Conservation (phyloP, 2,113 vertebrate genomes). For the Pluvialis apricaria region DNA sequence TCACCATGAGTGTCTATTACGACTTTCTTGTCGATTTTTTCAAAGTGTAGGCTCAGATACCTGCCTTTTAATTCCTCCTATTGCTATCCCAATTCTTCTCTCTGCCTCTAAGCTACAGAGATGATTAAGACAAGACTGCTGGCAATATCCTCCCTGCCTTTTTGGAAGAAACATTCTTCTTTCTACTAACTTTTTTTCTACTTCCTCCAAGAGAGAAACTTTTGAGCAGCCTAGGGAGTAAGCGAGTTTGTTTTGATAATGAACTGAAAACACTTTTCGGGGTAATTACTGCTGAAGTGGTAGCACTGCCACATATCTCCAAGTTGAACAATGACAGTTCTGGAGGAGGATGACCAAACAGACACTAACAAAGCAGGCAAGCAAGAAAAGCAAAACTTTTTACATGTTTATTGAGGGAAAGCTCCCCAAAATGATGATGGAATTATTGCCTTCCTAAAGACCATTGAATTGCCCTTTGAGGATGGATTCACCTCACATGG, state of each 20-base stretch:
- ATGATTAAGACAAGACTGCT: neutral
- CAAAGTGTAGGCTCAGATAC: neutral
- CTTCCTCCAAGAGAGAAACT: neutral
- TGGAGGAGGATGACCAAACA: neutral
- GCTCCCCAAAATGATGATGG: neutral
- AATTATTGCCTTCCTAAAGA: neutral
- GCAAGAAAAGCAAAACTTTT: neutral
- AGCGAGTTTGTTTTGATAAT: neutral
- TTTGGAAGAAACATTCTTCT: neutral
- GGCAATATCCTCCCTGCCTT: neutral
- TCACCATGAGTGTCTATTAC: neutral
- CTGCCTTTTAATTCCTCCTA: neutral
- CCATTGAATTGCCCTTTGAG: neutral
- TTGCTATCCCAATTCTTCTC: neutral
- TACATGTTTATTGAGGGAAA: neutral
- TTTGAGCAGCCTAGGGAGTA: neutral
- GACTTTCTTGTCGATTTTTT: neutral
- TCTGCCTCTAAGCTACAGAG: neutral
- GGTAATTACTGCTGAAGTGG: neutral
- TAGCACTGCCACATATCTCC: neutral
- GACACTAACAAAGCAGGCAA: neutral
- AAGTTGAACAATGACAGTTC: neutral
- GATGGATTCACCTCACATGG: neutral
- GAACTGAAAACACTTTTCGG: neutral
- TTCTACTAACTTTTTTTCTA: neutral